Evolutionary conservation across 2,113 vertebrate genomes (phyloP).

Genomic region (Synchiropus splendidus): DNA sequence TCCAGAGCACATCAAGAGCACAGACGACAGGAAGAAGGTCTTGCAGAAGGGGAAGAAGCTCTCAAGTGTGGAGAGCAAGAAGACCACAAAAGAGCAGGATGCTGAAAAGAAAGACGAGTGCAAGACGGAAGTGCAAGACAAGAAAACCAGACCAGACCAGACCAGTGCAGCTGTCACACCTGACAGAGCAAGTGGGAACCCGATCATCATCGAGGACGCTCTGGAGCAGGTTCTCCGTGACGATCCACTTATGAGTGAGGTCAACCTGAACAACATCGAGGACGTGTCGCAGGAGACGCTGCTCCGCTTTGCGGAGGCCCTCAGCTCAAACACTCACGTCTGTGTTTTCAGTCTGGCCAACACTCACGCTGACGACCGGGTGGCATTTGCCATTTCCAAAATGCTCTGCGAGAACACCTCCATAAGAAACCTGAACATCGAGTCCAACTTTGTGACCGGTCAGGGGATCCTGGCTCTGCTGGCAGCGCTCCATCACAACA

Average conservation of each 20-base stretch:
- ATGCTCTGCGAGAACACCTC: conserved; percentile 80
- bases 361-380: conserved; percentile 81
- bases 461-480: conserved; percentile 87
- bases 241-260: conserved; percentile 77
- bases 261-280: conserved; percentile 96
- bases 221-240: conserved; percentile 76
- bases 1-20: conserved; percentile 44
- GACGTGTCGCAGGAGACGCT: conserved; percentile 85
- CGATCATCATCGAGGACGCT: conserved; percentile 84
- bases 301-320: conserved; percentile 79
- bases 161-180: conserved; percentile 54
- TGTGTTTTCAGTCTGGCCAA: conserved; percentile 84
- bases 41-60: conserved; percentile 65
- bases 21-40: conserved; percentile 49
- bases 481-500: conserved; percentile 78
- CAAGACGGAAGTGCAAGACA: conserved; percentile 14
- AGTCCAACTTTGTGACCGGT: conserved; percentile 92
- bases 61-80: conserved; percentile 63
- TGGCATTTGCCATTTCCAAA: conserved; percentile 79
- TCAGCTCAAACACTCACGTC: conserved; percentile 79
- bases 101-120: conserved; percentile 57
- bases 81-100: conserved; percentile 41
- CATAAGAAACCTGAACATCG: conserved; percentile 83
- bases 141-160: conserved; percentile 45
- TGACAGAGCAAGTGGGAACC: conserved; percentile 69